Evolutionary conservation across 1,140 invertebrate species (phyloP).

Genomic region (Oncopodura yosiiana): DNA sequence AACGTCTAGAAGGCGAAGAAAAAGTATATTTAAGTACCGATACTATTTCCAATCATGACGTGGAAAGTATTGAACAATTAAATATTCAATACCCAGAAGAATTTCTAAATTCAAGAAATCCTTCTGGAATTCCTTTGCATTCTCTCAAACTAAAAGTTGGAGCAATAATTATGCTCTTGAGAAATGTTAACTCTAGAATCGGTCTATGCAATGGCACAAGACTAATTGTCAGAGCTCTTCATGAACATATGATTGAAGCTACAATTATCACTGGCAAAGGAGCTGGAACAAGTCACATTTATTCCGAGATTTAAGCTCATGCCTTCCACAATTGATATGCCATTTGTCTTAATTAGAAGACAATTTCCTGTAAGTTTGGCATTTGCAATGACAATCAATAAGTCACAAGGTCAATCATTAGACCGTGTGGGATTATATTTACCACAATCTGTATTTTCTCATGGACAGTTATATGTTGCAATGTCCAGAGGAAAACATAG

Average conservation of each 20-base stretch:
- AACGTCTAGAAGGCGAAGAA: neutral
- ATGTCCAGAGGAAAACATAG: slow-evolving; percentile 30
- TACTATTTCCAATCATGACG: neutral
- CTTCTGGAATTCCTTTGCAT: slow-evolving; percentile 29
- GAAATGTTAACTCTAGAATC: slow-evolving; percentile 17
- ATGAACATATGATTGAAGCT: too few relatives aligned
- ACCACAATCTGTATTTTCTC: slow-evolving; percentile 35
- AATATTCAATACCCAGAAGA: slow-evolving; percentile 1
- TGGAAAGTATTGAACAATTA: too few relatives aligned
- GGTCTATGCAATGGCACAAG: slow-evolving; percentile 33
- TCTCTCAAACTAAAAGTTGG: slow-evolving; percentile 29
- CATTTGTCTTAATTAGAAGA: slow-evolving; percentile 32
- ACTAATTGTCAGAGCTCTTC: slow-evolving; percentile 2
- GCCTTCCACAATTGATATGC: slow-evolving; percentile 6
- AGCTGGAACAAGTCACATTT: neutral
- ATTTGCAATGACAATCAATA: slow-evolving; percentile 43
- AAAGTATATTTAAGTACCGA: neutral
- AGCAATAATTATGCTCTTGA: slow-evolving; percentile 23
- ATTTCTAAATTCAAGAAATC: slow-evolving; percentile 16
- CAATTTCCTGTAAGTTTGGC: slow-evolving; percentile 41
- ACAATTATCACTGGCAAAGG: slow-evolving; percentile 1
- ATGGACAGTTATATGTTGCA: slow-evolving; percentile 39
- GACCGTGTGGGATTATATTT: slow-evolving; percentile 32
- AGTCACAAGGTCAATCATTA: slow-evolving; percentile 41
- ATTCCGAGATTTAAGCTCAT: slow-evolving; percentile 12